phyloP scores from a whole-genome alignment of 1,140 invertebrate species.

The Coenobita brevimanus region DNA sequence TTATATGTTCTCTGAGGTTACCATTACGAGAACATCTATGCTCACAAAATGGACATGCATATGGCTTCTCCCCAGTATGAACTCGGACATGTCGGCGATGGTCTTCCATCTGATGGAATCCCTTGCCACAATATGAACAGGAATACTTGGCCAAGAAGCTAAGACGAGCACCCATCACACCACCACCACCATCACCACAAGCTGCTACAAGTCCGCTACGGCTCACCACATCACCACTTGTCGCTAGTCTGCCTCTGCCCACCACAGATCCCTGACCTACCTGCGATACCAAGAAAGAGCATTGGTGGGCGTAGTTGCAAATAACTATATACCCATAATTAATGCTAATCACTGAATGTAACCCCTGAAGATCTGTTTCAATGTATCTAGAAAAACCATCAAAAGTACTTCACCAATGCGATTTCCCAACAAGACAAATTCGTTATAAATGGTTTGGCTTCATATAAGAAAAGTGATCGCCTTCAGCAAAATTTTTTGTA shows the following conservation, averaged over 20 bases:
- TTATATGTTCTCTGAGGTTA: constrained; percentile 37
- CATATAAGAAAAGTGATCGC: no score
- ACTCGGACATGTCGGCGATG: constrained; percentile 33
- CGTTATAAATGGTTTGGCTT: no score
- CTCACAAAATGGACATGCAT: constrained; percentile 38
- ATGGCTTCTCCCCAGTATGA: constrained; percentile 55
- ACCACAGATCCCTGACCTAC: constrained; percentile 17
- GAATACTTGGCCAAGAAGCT: constrained; percentile 18
- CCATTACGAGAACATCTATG: constrained; percentile 46
- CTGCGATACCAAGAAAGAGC: constrained; percentile 53
- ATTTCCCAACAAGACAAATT: no score
- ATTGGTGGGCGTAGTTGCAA: constrained; percentile 25
- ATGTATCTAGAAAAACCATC: no score
- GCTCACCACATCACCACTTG: no score
- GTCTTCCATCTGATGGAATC: constrained; percentile 41
- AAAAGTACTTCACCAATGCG: no score
- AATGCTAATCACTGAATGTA: neutral
- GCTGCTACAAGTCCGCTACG: no score
- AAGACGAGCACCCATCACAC: neutral
- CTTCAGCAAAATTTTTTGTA: no score
- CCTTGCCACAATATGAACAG: constrained; percentile 46
- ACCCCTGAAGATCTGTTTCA: no score
- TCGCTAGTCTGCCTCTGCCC: neutral
- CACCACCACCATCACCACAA: neutral
- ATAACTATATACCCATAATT: neutral